Evolutionary conservation across 2,113 vertebrate species (phyloP).

Genomic region (Daboia siamensis): DNA sequence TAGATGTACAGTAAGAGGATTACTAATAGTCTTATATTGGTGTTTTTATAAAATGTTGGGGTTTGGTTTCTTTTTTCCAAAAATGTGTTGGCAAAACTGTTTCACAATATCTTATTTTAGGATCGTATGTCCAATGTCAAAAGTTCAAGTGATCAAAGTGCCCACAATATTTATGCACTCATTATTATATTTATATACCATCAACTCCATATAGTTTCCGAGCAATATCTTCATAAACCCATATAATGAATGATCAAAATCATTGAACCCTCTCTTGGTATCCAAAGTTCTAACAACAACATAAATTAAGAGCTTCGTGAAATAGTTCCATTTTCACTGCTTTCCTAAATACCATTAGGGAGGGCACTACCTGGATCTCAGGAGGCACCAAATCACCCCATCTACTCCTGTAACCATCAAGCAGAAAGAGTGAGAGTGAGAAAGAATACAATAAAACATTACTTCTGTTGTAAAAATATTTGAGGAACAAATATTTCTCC

Average conservation of each 20-base stretch:
- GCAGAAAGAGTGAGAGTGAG: neutral
- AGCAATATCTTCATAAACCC: neutral
- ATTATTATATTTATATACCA: neutral
- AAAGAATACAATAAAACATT: neutral
- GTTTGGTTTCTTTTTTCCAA: neutral
- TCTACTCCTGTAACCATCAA: neutral
- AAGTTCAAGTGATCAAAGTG: neutral
- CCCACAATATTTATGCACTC: neutral
- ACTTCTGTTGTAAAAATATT: neutral
- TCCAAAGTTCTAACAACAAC: neutral
- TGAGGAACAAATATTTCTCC: neutral
- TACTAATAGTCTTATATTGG: constrained; percentile 31
- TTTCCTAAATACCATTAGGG: neutral
- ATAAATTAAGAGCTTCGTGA: neutral
- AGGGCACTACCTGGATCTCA: neutral
- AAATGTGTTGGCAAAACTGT: neutral
- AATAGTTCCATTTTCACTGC: neutral
- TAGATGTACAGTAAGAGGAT: constrained; percentile 14
- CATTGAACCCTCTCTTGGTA: neutral
- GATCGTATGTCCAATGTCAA: neutral
- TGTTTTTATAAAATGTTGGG: constrained; percentile 28
- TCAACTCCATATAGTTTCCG: neutral
- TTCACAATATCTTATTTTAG: neutral
- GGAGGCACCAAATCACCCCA: neutral
- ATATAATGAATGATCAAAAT: neutral